Evolutionary conservation across 2,797 vertebrate genomes (phyloP), one percentile per base, ranked within the genome.

Genomic region (Macrochelys suwanniensis): DNA sequence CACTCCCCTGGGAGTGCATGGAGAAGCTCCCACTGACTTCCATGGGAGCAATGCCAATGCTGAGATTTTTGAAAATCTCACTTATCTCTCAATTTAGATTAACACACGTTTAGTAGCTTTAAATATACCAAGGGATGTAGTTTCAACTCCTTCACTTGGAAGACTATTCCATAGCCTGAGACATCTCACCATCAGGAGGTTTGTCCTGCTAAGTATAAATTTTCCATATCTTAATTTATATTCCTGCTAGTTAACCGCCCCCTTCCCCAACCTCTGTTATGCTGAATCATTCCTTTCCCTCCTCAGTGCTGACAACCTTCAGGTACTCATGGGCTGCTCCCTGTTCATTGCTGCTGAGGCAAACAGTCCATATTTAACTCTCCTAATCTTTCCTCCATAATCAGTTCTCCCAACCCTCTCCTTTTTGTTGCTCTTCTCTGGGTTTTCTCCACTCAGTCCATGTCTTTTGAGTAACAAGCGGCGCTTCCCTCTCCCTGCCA

Each of bases 1-100:
- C 1, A 13, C 57, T 84, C 37, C 13, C 21, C 16, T 5, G 53
- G 76, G 4, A 54, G 84, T 1, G 0, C 1, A 21, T 9, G 15
- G 49, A 80, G 21, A 68, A 61, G 25, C 37, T 71, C 45, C 74
- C 78, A 68, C 42, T 11, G 12, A 6, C 12, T 51, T 3, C 74
- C 33, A 4, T 5, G 15, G 47, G 1, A 93, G 26, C 6, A 83
- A 37, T 0, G 57, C 19, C 74, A 80, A 56, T 54, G 28, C 45
- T 42, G 45, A 47, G 76, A 80, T 37, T 0, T 61, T 37, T 71
- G 56, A 57, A 57, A 57, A 26, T 12, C 56, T 25, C 56, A 26
- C 56, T 57, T 25, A 57, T 57, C 56, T 57, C 56, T 57, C 51
- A 2, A 51, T 51, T 11, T 57, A 57, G 56, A 28, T 11, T 11